Base-by-base conservation (phyloP, 2,797 vertebrate genomes). In the Delichon dasypus region DNA sequence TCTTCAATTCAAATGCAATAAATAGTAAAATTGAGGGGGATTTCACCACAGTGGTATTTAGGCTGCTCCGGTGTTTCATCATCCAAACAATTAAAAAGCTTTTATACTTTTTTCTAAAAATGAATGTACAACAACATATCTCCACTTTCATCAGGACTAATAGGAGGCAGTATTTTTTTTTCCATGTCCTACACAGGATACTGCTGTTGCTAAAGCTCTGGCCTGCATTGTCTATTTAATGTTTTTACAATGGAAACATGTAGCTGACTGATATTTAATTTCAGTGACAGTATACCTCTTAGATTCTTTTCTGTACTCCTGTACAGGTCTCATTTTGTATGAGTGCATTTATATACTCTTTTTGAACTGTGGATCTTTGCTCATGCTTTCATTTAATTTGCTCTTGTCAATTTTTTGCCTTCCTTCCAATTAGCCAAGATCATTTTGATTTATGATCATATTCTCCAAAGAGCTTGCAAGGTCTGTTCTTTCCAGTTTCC, bases 371-470 rank as follows among this genome's bases (percentile, higher is more conserved):
- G 74, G 53, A 53, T 85, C 50, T 93, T 80, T 83, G 45, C 65
- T 90, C 44, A 53, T 67, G 48, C 61, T 93, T 93, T 83, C 68
- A 88, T 91, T 86, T 91, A 91, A 90, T 81, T 93, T 91, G 66
- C 36, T 91, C 45, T 76, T 85, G 65, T 80, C 73, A 73, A 25
- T 85, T 81, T 67, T 80, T 88, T 91, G 45, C 57, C 88, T 95
- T 93, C 42, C 44, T 40, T 91, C 57, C 79, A 94, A 91, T 94
- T 96, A 95, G 22, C 73, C 47, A 68, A 61, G 58, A 84, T 72
- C 26, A 84, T 90, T 93, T 90, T 93, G 92, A 88, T 88, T 93
- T 95, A 93, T 74, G 66, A 72, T 80, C 44, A n/a, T 80, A 83
- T 55, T 90, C 45, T 81, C 80, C 70, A 80, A 74, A 83, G 66